phyloP scores from a whole-genome alignment of 2,113 vertebrate species.

The Neotragus pygmaeus region DNA sequence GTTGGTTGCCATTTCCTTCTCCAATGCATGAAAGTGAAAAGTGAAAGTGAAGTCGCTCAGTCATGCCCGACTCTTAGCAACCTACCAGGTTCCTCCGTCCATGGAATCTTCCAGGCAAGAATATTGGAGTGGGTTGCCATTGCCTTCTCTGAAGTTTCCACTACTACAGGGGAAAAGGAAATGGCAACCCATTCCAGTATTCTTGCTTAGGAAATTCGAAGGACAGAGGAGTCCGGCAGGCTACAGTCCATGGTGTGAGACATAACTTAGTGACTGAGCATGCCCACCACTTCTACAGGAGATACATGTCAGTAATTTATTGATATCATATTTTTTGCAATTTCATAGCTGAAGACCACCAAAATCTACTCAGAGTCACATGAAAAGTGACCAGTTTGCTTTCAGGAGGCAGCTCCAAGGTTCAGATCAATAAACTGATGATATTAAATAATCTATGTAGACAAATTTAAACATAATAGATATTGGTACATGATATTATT shows the following conservation, averaged over 20 bases:
- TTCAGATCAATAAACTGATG: background rate
- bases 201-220: background rate
- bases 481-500: background rate
- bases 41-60: too few relatives aligned
- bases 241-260: background rate
- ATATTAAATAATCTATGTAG: background rate
- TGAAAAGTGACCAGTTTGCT: background rate
- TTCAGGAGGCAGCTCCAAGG: background rate
- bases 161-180: background rate
- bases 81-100: too few relatives aligned
- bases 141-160: too few relatives aligned
- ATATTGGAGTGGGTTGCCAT: too few relatives aligned
- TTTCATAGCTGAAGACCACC: background rate
- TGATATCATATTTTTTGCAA: background rate
- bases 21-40: too few relatives aligned
- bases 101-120: too few relatives aligned
- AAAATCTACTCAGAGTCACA: background rate
- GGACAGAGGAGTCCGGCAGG: background rate
- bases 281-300: background rate
- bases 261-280: background rate
- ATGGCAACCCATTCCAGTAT: background rate
- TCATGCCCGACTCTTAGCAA: too few relatives aligned
- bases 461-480: background rate
- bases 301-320: background rate
- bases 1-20: too few relatives aligned